phyloP scores from a whole-genome alignment of 1,140 invertebrate species.

The Cherax destructor region DNA sequence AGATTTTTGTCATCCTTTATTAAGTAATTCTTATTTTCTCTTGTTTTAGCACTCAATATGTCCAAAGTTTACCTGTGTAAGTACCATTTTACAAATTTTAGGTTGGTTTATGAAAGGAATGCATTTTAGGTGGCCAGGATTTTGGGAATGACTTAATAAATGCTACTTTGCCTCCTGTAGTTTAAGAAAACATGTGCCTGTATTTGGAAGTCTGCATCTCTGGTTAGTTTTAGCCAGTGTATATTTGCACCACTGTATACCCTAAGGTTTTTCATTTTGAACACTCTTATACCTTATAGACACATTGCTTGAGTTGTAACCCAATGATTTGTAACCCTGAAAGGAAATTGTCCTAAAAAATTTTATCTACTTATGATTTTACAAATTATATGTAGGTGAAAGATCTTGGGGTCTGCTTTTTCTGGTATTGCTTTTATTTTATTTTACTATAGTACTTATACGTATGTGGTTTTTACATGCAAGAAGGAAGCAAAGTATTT shows the following conservation, averaged over 20 bases:
- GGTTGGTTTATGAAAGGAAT: neutral
- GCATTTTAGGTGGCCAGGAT: neutral
- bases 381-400: neutral
- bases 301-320: too few relatives aligned
- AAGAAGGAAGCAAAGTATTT: neutral
- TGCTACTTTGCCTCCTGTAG: neutral
- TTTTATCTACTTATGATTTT: too few relatives aligned
- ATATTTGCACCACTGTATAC: too few relatives aligned
- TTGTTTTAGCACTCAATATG: constrained; percentile 68
- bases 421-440: neutral
- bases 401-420: neutral
- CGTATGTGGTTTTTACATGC: neutral
- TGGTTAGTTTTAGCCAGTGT: too few relatives aligned
- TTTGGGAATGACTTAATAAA: neutral
- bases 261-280: too few relatives aligned
- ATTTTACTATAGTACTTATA: neutral
- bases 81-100: constrained; percentile 2
- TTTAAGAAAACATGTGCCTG: neutral
- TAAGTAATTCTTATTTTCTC: constrained; percentile 21
- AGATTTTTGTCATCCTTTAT: neutral
- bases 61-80: constrained; percentile 66
- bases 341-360: too few relatives aligned
- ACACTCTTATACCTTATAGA: too few relatives aligned
- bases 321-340: too few relatives aligned
- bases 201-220: neutral